These are phyloP conservation scores for Cnemophilus loriae DNA, from an alignment of 2,113 vertebrate genomes.

Conservation along the genomic window DNA sequence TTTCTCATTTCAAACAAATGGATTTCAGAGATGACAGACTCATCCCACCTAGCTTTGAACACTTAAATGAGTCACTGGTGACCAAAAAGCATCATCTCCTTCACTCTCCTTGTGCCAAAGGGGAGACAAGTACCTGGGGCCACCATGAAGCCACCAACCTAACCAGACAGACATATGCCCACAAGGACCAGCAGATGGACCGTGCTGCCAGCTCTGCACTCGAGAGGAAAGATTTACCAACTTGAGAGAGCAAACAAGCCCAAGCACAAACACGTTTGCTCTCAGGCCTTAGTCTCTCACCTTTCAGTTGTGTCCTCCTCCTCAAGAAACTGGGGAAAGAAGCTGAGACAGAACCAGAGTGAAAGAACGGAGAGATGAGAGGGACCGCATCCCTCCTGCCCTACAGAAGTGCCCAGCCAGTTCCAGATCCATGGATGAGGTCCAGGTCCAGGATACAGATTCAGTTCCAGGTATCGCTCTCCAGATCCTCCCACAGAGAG, in stretches of 20 bases:
- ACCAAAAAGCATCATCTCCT: not conserved
- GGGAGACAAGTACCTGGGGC: not conserved
- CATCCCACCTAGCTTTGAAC: not conserved
- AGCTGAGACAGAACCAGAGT: not conserved
- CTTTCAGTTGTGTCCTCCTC: not conserved
- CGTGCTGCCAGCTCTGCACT: not conserved
- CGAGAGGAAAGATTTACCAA: not conserved
- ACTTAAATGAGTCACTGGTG: fast-evolving
- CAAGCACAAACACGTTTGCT: fast-evolving
- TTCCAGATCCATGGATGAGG: not conserved
- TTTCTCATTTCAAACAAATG: not conserved
- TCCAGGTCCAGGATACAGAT: not conserved
- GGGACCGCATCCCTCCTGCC: not conserved
- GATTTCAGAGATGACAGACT: not conserved
- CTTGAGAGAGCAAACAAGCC: not conserved
- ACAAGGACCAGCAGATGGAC: not conserved
- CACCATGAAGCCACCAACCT: not conserved
- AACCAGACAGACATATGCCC: not conserved
- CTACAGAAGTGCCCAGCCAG: not conserved
- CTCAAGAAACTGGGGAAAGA: not conserved
- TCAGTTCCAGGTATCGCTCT: not conserved
- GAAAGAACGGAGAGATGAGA: not conserved
- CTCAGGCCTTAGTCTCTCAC: not conserved
- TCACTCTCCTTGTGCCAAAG: not conserved
- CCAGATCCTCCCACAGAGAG: not conserved